Conservation (phyloP, 2,888 invertebrate species). For the Chydorus sphaericus region DNA sequence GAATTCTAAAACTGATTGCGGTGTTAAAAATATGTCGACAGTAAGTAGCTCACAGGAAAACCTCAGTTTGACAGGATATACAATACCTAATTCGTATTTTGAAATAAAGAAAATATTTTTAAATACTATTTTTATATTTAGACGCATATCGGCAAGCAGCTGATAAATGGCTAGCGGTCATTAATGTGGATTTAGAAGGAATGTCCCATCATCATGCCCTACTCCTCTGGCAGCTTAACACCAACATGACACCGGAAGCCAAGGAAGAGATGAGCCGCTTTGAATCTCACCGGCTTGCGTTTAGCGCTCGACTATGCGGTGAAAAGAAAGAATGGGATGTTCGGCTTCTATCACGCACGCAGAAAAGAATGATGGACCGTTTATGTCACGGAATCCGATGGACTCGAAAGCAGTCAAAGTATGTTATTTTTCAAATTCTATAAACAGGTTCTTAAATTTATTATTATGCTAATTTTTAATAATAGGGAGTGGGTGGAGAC, state of each 20-base stretch:
- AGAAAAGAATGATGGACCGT: conserved; percentile 40
- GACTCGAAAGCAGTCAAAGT: conserved; percentile 40
- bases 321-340: conserved; percentile 18
- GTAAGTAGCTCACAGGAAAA: too few species aligned
- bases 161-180: background rate
- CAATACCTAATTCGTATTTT: background rate
- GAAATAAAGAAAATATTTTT: background rate
- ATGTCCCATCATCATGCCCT: background rate
- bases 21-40: too few species aligned
- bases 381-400: conserved; percentile 48
- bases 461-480: background rate
- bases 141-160: background rate
- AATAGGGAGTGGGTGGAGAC: background rate
- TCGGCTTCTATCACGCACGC: conserved; percentile 25
- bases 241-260: background rate
- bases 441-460: background rate
- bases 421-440: conserved; percentile 20
- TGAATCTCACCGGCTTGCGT: background rate
- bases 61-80: too few species aligned
- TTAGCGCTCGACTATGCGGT: background rate
- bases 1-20: too few species aligned
- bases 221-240: background rate
- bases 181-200: background rate
- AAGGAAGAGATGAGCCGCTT: background rate
- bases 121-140: background rate